Evolutionary conservation across 2,113 vertebrate genomes (phyloP).

Genomic region (Puntigrus tetrazona): DNA sequence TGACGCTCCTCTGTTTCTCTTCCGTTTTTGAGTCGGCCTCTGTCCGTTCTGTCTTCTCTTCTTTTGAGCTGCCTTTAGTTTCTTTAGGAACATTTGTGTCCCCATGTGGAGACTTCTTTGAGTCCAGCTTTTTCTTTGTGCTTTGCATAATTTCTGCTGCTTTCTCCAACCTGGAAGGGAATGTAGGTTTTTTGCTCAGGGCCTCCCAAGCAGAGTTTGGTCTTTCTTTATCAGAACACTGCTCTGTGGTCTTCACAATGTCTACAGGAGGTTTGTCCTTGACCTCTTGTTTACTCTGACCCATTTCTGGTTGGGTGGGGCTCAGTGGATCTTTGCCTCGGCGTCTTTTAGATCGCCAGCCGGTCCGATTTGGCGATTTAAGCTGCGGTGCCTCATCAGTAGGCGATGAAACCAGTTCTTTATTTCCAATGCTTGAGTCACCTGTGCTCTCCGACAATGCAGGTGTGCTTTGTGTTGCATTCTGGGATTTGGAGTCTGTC

Average conservation of each 20-base stretch:
- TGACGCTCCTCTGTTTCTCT: not conserved
- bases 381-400: slow-evolving; percentile 41
- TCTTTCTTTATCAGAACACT: not conserved
- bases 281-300: slow-evolving; percentile 21
- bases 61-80: not conserved
- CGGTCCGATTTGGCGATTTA: slow-evolving; percentile 54
- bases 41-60: slow-evolving; percentile 8
- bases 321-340: slow-evolving; percentile 61
- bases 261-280: not conserved
- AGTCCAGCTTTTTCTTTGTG: not conserved
- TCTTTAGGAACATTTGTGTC: not conserved
- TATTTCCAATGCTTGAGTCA: not conserved
- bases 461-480: not conserved
- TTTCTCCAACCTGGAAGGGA: not conserved
- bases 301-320: slow-evolving; percentile 48
- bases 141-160: not conserved
- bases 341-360: slow-evolving; percentile 61
- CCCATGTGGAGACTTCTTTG: not conserved
- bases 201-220: not conserved
- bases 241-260: not conserved
- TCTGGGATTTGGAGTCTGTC: slow-evolving; percentile 40
- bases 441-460: not conserved
- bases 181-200: not conserved
- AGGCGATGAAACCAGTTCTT: slow-evolving; percentile 3
- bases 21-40: slow-evolving; percentile 26